phyloP scores from a whole-genome alignment of 2,797 vertebrate species.

The Crenuchus spilurus region DNA sequence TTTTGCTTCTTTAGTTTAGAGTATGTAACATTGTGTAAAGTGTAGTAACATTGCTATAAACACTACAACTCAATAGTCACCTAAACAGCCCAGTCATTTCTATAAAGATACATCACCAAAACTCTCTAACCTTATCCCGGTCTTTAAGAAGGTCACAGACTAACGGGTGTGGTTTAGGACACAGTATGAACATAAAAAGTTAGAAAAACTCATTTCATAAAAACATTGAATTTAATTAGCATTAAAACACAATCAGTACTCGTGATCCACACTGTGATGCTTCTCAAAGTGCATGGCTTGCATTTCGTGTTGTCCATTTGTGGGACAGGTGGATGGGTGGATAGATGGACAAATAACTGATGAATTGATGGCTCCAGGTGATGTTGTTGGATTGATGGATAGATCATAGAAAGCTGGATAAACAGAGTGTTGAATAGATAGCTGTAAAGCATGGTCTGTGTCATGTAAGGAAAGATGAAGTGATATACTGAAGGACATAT shows the following conservation, averaged over 20 bases:
- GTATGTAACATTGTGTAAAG: too few relatives aligned
- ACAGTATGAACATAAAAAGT: too few relatives aligned
- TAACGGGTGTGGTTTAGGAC: too few relatives aligned
- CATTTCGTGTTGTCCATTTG: slow-evolving; percentile 44
- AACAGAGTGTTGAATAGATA: slow-evolving; percentile 28
- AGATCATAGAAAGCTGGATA: neutral
- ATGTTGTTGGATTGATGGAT: slow-evolving; percentile 22
- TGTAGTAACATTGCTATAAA: too few relatives aligned
- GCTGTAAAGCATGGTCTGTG: slow-evolving; percentile 1
- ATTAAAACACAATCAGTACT: neutral
- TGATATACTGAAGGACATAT: slow-evolving; percentile 34
- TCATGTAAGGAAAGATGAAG: slow-evolving; percentile 9
- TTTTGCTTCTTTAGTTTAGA: too few relatives aligned
- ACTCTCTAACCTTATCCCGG: too few relatives aligned
- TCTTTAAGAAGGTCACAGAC: too few relatives aligned
- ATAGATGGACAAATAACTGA: slow-evolving; percentile 18
- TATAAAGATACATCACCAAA: too few relatives aligned
- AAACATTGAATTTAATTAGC: too few relatives aligned
- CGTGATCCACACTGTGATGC: slow-evolving; percentile 7
- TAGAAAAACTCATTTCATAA: too few relatives aligned
- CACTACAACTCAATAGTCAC: too few relatives aligned
- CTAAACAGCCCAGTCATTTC: too few relatives aligned
- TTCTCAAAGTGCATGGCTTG: neutral
- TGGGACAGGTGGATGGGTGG: slow-evolving; percentile 53
- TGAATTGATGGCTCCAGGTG: neutral